A percentile compares a stretch with the other conserved stretches of the same genome.
Evolutionary conservation across 2,797 vertebrate genomes (phyloP).

Genomic region (Sebastes oblongus): DNA sequence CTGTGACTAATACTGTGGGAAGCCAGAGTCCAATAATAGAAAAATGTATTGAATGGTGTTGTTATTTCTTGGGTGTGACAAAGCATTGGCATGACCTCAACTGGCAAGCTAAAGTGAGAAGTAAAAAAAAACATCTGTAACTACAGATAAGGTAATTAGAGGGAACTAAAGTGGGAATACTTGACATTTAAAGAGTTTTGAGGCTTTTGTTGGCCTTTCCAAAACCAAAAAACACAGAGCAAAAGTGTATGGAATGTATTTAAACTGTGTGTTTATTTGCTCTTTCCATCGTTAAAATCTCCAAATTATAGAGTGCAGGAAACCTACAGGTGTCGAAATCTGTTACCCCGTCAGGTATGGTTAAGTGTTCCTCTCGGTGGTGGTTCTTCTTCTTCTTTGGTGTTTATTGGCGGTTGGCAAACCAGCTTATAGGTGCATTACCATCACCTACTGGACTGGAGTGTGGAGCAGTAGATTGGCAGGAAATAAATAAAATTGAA

Average conservation of each 20-base stretch:
- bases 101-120: neutral
- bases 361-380: too few species aligned
- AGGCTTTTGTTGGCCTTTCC: neutral
- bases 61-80: neutral
- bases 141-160: neutral
- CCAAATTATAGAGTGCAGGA: neutral
- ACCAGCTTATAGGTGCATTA: too few species aligned
- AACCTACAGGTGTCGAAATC: neutral
- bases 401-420: too few species aligned
- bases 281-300: neutral
- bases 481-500: too few species aligned
- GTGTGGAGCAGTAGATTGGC: too few species aligned
- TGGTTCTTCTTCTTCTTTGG: too few species aligned
- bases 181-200: neutral
- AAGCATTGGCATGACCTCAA: neutral
- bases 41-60: neutral
- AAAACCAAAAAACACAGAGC: neutral
- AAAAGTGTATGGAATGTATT: too few species aligned
- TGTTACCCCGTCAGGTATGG: neutral
- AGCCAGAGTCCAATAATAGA: neutral
- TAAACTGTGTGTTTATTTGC: neutral
- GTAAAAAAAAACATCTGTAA: neutral
- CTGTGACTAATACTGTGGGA: neutral
- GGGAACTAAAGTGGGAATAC: neutral
- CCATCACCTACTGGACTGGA: too few species aligned